Evolutionary conservation across 2,888 invertebrate species (phyloP).

Genomic region (Alloscopus bannaensis): DNA sequence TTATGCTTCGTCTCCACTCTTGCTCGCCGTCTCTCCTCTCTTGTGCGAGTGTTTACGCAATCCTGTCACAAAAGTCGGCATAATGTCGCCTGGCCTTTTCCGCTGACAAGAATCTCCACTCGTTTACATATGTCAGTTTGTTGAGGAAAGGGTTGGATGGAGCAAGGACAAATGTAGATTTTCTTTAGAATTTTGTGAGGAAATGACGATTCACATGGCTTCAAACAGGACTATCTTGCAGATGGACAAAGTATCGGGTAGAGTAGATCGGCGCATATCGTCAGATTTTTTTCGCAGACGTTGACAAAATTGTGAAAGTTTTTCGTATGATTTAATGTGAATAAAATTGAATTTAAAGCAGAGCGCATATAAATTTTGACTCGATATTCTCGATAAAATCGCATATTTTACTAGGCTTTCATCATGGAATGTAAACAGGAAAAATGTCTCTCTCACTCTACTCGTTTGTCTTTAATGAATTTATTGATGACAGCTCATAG

Average conservation of each 20-base stretch:
- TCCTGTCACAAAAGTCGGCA: background rate
- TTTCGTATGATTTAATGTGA: background rate
- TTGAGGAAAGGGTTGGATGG: background rate
- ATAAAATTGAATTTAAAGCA: background rate
- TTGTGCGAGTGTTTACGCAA: background rate
- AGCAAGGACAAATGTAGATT: background rate
- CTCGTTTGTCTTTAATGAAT: slow-evolving; percentile 4
- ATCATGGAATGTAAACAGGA: no score
- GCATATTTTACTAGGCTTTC: no score
- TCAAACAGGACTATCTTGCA: background rate
- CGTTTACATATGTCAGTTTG: background rate
- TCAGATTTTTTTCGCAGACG: no score
- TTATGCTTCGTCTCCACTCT: slow-evolving; percentile 31
- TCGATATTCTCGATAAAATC: background rate
- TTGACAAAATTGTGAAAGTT: background rate
- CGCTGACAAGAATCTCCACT: background rate
- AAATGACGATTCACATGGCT: background rate
- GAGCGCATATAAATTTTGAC: background rate
- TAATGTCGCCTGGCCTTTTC: background rate
- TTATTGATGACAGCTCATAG: background rate
- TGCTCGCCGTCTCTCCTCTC: background rate
- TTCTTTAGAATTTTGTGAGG: background rate
- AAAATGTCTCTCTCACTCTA: background rate
- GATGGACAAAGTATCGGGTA: no score
- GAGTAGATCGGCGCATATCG: no score